phyloP scores from a whole-genome alignment of 1,140 invertebrate genomes.

The Dysdera silvatica region DNA sequence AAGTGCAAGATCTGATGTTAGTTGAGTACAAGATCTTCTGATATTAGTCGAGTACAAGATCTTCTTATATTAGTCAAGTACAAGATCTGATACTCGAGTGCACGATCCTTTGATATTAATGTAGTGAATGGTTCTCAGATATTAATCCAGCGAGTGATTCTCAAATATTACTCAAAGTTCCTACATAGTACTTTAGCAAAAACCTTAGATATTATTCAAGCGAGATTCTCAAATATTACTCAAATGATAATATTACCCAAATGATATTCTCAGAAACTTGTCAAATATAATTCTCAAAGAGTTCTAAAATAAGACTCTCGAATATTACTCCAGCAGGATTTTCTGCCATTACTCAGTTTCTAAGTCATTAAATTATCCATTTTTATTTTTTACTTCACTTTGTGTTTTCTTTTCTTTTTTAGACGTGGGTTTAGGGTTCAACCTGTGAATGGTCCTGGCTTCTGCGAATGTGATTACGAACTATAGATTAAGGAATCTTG shows the following conservation, averaged over 20 bases:
- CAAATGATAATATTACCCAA: neutral
- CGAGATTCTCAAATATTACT: neutral
- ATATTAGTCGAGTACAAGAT: too few relatives aligned
- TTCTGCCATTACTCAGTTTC: neutral
- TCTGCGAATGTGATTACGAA: conserved; percentile 38
- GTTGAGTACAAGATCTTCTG: too few relatives aligned
- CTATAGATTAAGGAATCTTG: neutral
- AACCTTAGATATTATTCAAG: too few relatives aligned
- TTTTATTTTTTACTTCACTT: neutral
- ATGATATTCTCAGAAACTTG: neutral
- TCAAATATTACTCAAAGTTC: too few relatives aligned
- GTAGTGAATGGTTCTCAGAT: too few relatives aligned
- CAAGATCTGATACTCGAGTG: too few relatives aligned
- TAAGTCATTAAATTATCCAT: neutral
- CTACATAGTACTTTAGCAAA: too few relatives aligned
- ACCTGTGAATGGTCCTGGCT: conserved; percentile 52
- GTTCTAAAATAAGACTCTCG: neutral
- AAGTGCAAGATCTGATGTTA: too few relatives aligned
- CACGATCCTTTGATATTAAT: too few relatives aligned
- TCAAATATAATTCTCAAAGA: neutral
- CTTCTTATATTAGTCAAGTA: too few relatives aligned
- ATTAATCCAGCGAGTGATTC: too few relatives aligned
- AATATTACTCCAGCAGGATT: neutral
- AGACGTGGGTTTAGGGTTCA: conserved; percentile 54
- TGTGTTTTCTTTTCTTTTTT: neutral